Percentiles rank a stretch among this genome's conserved stretches.
Evolutionary conservation across 2,113 vertebrate genomes (phyloP).

Genomic region (Ceyx margarethae): DNA sequence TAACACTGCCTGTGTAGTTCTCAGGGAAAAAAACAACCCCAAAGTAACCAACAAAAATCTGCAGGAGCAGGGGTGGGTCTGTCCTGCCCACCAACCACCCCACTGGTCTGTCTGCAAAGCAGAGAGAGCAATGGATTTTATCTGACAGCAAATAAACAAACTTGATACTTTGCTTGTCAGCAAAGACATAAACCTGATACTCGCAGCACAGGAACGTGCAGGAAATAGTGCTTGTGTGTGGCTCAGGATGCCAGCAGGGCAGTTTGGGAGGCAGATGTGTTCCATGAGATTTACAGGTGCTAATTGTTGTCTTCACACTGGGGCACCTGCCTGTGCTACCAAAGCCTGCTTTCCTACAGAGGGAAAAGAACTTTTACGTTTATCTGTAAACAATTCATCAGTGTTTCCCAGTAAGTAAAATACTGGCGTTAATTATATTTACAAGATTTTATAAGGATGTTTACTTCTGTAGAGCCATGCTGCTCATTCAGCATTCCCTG

Average conservation of each 20-base stretch:
- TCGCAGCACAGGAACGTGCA: neutral
- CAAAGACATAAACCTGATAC: neutral
- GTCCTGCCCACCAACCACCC: too few species aligned
- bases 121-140: neutral
- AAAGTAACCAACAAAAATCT: too few species aligned
- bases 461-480: neutral
- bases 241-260: neutral
- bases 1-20: neutral
- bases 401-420: neutral
- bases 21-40: neutral
- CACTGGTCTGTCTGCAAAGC: neutral
- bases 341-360: neutral
- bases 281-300: neutral
- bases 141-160: neutral
- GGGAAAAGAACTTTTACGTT: neutral
- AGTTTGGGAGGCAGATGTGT: neutral
- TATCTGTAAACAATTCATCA: neutral
- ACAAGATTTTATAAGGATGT: neutral
- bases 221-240: neutral
- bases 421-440: accelerated
- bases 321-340: neutral
- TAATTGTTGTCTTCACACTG: neutral
- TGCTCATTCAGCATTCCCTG: neutral
- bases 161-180: neutral
- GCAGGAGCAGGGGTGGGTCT: too few species aligned